These are phyloP conservation scores for Hydrozoanthus gracilis DNA, from an alignment of 92 coral and sea anemone species.

Conservation along the genomic window DNA sequence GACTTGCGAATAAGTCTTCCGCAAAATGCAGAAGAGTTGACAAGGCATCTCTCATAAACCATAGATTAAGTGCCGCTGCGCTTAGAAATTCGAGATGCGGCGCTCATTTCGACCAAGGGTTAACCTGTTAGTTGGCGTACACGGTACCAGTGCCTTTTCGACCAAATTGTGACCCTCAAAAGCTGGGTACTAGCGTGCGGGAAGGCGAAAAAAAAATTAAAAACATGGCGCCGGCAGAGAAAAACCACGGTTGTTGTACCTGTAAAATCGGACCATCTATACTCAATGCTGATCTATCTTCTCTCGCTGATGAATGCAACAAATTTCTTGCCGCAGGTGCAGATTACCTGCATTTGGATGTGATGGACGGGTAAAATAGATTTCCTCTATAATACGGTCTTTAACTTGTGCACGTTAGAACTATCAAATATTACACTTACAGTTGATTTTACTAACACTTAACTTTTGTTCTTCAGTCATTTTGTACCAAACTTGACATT, in stretches of 20 bases:
- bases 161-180: background rate
- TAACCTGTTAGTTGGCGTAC: no score
- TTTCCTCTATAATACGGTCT: no score
- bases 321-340: conserved; percentile 90
- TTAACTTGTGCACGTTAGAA: background rate
- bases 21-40: no score
- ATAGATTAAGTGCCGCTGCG: no score
- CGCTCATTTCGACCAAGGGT: no score
- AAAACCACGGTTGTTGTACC: conserved; percentile 47
- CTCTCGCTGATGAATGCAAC: conserved; percentile 87
- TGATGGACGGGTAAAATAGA: conserved; percentile 92
- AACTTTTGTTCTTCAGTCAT: conserved; percentile 66
- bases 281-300: conserved; percentile 92
- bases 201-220: background rate
- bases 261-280: conserved; percentile 99
- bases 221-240: conserved; percentile 74
- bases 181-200: background rate
- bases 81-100: no score
- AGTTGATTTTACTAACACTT: background rate
- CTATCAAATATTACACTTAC: background rate
- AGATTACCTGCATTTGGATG: conserved; percentile 94
- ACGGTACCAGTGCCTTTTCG: no score
- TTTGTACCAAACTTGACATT: conserved; percentile 97
- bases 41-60: no score
- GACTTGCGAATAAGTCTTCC: no score